Base-by-base conservation (phyloP, 1,140 invertebrate genomes). In the Panagrolaimus sp. region DNA sequence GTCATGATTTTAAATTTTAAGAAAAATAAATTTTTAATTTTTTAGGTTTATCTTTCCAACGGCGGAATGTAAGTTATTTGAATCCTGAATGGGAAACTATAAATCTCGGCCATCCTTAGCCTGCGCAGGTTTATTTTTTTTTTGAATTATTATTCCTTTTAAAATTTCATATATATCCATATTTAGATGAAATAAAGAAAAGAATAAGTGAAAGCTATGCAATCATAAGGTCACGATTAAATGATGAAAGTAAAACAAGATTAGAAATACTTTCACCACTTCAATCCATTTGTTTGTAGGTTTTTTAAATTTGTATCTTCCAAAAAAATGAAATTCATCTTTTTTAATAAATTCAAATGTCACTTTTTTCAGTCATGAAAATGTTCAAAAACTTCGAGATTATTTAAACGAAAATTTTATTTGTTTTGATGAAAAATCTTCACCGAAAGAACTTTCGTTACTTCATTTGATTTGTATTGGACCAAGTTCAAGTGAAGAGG, bases 391-490 rank as follows among this genome's bases (percentile, higher is more conserved):
- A 75, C 21, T 76, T 77, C 48, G 32, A 44, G n/a, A 58, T 66
- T 15, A 70, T 77, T 28, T 58, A 21, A 24, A 55, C 21, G 66
- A 69, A 52, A 52, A 46, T 45, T 21, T 79, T 17, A 69, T 44
- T 43, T 24, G 26, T 17, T 43, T 68, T 32, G 70, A 74, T 63
- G 78, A 74, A 9, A 78, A 79, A n/a, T 63, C 65, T 12, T 63
- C 63, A 38, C 63, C 69, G 5, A 71, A 73, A 63, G 74, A 74
- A n/a, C 73, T 81, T 43, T 71, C 78, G 5, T 66, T 83, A 32
- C 68, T 83, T 26, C 79, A 81, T 68, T 65, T 83, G 24, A 71
- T 83, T 52, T 81, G 76, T 67, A 76, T 81, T 52, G 79, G 79
- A 14, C 65, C 72, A 17, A 69, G 70, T 43, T 72, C 83, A 72